Conservation (phyloP, 1,140 invertebrate genomes). For the Hyphantria cunea region DNA sequence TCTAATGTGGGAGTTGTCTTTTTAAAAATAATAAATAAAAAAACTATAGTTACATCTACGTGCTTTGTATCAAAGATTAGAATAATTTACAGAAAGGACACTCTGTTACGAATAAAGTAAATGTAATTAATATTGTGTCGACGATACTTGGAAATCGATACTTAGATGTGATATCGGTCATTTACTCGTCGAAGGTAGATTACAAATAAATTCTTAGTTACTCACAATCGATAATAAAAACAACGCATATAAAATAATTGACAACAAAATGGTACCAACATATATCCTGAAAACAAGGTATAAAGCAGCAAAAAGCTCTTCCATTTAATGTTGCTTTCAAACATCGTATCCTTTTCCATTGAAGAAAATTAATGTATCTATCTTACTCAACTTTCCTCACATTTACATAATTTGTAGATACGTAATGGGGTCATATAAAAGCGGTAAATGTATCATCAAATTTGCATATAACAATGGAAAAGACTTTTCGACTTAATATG, state of each 20-base stretch:
- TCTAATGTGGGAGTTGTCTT: too few species aligned
- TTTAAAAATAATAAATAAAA: too few species aligned
- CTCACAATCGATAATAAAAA: too few species aligned
- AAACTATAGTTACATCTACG: constrained; percentile 18
- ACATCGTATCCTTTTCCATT: background rate
- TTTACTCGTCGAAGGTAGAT: too few species aligned
- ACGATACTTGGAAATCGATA: background rate
- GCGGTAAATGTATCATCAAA: background rate
- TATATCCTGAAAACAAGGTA: background rate
- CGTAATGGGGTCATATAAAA: background rate
- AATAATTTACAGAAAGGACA: constrained; percentile 15
- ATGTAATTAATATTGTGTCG: constrained; percentile 4
- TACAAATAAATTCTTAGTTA: too few species aligned
- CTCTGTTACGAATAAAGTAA: constrained; percentile 1
- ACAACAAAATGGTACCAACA: too few species aligned
- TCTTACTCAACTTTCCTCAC: background rate
- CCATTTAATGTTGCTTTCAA: too few species aligned
- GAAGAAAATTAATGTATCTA: background rate
- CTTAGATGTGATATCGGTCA: background rate
- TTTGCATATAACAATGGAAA: background rate
- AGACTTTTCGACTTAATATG: background rate
- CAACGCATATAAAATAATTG: too few species aligned
- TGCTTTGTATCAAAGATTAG: constrained; percentile 8
- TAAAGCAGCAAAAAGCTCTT: background rate
- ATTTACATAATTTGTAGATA: background rate